These are phyloP conservation scores for Ovis canadensis DNA, from an alignment of 2,113 vertebrate genomes.

Conservation along the genomic window DNA sequence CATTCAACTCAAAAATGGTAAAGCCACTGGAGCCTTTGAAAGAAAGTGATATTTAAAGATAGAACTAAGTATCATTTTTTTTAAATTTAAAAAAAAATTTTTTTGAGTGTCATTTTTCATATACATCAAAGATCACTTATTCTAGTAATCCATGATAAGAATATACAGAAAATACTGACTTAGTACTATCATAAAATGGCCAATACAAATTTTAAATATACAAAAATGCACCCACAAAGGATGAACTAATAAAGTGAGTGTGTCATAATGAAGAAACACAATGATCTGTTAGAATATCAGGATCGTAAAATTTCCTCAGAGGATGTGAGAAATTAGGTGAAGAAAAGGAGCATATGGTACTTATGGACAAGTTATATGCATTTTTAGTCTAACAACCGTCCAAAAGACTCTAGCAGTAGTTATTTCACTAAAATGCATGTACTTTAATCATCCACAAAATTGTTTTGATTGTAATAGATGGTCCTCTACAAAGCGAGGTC, in stretches of 20 bases:
- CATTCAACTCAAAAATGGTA: background rate
- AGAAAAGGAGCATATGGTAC: background rate
- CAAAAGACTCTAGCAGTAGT: background rate
- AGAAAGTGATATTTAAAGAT: background rate
- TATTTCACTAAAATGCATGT: background rate
- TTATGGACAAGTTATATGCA: background rate
- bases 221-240: background rate
- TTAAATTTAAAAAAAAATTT: too few relatives aligned
- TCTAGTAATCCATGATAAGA: background rate
- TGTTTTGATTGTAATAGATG: background rate
- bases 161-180: background rate
- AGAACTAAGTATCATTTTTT: background rate
- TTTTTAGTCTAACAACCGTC: background rate
- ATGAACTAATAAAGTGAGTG: background rate
- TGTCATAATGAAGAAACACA: background rate
- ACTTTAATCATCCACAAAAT: background rate
- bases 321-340: background rate
- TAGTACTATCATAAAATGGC: background rate
- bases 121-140: background rate
- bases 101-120: background rate
- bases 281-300: background rate
- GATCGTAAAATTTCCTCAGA: background rate
- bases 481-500: background rate
- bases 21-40: background rate
- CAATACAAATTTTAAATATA: background rate